Evolutionary conservation across 2,888 invertebrate species (phyloP), one percentile per base, ranked within the genome.

Genomic region (Myathropa florea): DNA sequence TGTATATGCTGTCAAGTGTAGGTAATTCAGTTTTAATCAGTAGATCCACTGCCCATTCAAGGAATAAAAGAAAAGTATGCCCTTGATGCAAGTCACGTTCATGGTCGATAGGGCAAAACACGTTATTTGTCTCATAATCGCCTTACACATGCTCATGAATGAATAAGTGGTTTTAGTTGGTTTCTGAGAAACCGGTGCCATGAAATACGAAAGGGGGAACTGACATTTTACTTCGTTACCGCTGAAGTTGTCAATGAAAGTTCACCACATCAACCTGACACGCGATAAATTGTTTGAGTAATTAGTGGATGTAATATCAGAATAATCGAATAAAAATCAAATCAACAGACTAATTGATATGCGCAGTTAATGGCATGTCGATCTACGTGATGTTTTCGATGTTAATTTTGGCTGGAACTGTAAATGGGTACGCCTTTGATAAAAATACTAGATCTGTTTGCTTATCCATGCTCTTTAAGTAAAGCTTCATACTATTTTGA

Each of bases 41-140:
- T 39, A 39, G n/a, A 18, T 46, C 4, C 46, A 46, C 18, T 18
- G 46, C 3, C 18, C 46, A 18, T 46, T 7, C 18, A 46, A 14
- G 18, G 46, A 18, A 46, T 18, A 18, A 28, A 59, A 55, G 53
- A 75, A 63, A 23, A 10, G 33, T n/a, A 12, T 64, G 73, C 73
- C 85, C 85, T 85, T 85, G 85, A 77, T 81, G 73, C 81, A 73
- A 77, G 85, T 81, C 85, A 85, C 81, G 85, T 85, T 73, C 77
- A 85, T 36, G 81, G 81, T 76, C 73, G 70, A 71, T 64, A 59
- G 46, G 77, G 76, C 59, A 39, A 64, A 81, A 81, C 75, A 79
- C 59, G 75, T 84, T 75, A 53, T 70, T 53, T 57, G 33, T 75
- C 46, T 75, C 71, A 39, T 57, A 79, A 73, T 68, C n/a, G 14